These are phyloP conservation scores for Misgurnus mizolepis DNA, from an alignment of 2,113 vertebrate genomes.

Conservation along the genomic window DNA sequence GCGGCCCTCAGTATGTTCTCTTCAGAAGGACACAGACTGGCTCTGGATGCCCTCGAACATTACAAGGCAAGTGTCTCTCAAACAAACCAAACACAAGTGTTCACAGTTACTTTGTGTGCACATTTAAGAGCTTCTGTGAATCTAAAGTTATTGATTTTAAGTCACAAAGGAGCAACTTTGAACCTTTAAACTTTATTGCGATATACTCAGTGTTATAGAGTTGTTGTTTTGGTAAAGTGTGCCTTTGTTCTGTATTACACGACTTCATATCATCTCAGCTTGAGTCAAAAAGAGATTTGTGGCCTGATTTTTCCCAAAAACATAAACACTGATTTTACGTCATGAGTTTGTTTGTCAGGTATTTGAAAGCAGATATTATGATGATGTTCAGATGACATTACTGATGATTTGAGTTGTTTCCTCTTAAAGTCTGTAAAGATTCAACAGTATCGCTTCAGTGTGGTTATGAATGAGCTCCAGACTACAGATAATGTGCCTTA, in stretches of 20 bases:
- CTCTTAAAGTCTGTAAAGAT: slow-evolving; percentile 82
- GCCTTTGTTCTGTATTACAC: no score
- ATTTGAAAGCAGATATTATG: no score
- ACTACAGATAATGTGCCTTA: slow-evolving; percentile 89
- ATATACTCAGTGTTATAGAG: no score
- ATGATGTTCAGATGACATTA: not conserved
- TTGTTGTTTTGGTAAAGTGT: no score
- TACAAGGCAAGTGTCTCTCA: slow-evolving; percentile 84
- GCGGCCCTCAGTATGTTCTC: slow-evolving; percentile 96
- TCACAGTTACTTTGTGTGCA: no score
- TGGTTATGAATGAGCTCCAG: slow-evolving; percentile 91
- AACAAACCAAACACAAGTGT: not conserved
- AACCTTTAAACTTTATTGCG: no score
- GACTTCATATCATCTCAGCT: no score
- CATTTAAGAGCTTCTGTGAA: not conserved
- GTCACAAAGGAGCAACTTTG: not conserved
- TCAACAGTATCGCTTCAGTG: slow-evolving; percentile 94
- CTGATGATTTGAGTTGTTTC: not conserved
- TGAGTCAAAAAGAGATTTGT: no score
- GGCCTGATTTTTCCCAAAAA: no score
- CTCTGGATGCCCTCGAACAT: slow-evolving; percentile 92
- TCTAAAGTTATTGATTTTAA: not conserved
- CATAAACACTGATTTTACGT: no score
- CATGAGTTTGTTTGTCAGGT: no score
- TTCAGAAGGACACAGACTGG: slow-evolving; percentile 82